Base-by-base conservation (phyloP, 2,113 vertebrate genomes). In the Lathamus discolor region DNA sequence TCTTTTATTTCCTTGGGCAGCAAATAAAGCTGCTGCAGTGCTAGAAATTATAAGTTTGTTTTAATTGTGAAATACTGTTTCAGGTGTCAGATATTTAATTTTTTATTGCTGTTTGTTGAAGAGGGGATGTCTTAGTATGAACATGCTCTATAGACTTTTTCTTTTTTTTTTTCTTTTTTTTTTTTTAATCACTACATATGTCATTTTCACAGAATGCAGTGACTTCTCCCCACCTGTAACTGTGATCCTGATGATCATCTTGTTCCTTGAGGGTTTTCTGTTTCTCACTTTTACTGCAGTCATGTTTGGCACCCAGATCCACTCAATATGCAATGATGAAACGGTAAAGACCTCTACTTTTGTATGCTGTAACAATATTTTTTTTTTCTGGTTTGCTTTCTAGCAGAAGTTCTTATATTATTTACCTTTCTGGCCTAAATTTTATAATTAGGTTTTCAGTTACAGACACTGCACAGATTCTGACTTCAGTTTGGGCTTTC, bases 251-350 rank as follows among this genome's bases (percentile, higher is more conserved):
- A 97, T 99, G 96, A 98, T 99, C 96, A 99, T 99, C 98, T 98
- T 99, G 97, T 99, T 99, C 97, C 98, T 99, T 91, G 99, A 99
- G 97, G 99, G 99, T 80, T 98, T 99, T 85, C 99, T 99, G 97
- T 99, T 99, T 95, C 99, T 99, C 98, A 99, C 99, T 33, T 99
- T 99, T 98, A 99, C 99, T 8, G 98, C 99, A 25, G 99, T 99
- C 64, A 99, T 99, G 99, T 99, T 99, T 83, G 99, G 99, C 96
- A 99, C 99, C 35, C 99, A 99, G 97, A 98, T 99, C 97, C 99
- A 99, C 98, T 99, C 99, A 48, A 99, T 99, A 98, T 99, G 99
- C 98, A 99, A 99, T 2, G 99, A 99, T 4, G 99, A 99, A 95
- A 99, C 99, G 98, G 99, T 99, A 97, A 96, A 66, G 97, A 51